These are phyloP conservation scores for Crocodylus rhombifer DNA, from an alignment of 2,797 vertebrate genomes.

Conservation along the genomic window DNA sequence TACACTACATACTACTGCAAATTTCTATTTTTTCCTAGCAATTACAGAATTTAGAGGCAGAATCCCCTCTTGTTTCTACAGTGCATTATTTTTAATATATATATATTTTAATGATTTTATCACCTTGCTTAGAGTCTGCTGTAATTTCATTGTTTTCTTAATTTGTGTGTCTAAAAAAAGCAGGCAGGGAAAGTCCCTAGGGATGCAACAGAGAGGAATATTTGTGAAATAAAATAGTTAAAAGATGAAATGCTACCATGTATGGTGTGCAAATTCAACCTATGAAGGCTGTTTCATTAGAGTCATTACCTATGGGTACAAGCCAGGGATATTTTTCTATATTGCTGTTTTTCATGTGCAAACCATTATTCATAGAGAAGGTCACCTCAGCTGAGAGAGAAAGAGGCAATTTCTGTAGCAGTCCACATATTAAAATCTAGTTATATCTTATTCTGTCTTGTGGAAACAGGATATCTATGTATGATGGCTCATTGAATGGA, in stretches of 20 bases:
- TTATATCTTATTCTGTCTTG: neutral
- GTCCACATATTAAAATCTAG: neutral
- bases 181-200: neutral
- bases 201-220: neutral
- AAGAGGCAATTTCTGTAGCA: neutral
- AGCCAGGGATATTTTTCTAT: neutral
- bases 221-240: neutral
- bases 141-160: neutral
- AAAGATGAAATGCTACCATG: neutral
- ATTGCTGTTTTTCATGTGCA: neutral
- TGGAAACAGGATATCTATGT: neutral
- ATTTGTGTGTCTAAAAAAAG: no score
- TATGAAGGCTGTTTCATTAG: neutral
- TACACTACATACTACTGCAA: neutral
- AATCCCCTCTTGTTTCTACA: no score
- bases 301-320: neutral
- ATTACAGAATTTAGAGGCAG: neutral
- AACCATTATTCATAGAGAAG: neutral
- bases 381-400: neutral
- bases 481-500: neutral
- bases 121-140: neutral
- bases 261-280: neutral
- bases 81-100: neutral
- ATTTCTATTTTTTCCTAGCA: neutral
- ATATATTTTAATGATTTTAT: neutral